These are phyloP conservation scores for Calliphora vomitoria DNA, from an alignment of 2,888 invertebrate genomes.

Conservation along the genomic window DNA sequence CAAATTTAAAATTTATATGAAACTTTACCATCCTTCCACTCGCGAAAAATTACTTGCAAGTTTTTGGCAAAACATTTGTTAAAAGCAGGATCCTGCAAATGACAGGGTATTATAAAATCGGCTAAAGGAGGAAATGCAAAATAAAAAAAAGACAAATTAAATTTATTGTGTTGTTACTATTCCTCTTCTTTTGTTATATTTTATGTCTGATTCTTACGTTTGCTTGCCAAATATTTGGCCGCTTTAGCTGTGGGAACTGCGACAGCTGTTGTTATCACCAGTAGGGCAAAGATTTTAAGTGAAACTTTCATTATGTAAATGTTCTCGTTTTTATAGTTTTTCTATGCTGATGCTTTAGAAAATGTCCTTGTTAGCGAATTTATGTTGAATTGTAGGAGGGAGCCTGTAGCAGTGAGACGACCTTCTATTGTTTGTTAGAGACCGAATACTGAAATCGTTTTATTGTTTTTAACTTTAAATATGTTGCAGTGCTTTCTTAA, in stretches of 20 bases:
- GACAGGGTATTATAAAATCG: conserved; percentile 70
- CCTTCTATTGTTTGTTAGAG: conserved; percentile 17
- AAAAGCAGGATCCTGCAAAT: conserved; percentile 65
- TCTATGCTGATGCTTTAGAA: neutral
- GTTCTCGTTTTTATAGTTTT: neutral
- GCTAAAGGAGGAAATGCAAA: conserved; percentile 61
- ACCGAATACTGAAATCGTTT: conserved; percentile 16
- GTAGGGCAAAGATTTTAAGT: neutral
- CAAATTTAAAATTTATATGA: neutral
- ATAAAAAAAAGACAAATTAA: neutral
- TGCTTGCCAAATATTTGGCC: conserved; percentile 49
- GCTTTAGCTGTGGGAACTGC: neutral
- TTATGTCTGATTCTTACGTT: conserved; percentile 42
- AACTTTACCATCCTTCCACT: conserved; percentile 71
- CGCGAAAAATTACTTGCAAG: conserved; percentile 68
- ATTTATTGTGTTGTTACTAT: neutral
- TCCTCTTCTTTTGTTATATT: neutral
- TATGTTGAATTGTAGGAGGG: neutral
- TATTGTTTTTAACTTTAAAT: conserved; percentile 6
- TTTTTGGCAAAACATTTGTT: conserved; percentile 70
- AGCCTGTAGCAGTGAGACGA: neutral
- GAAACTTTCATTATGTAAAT: conserved; percentile 26
- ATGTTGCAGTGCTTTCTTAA: conserved; percentile 1
- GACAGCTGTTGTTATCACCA: conserved; percentile 11
- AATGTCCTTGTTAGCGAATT: neutral